Percentiles rank a stretch among this genome's conserved stretches.
These are phyloP conservation scores for Tuberolachnus salignus DNA, from an alignment of 2,888 invertebrate species.

Conservation along the genomic window DNA sequence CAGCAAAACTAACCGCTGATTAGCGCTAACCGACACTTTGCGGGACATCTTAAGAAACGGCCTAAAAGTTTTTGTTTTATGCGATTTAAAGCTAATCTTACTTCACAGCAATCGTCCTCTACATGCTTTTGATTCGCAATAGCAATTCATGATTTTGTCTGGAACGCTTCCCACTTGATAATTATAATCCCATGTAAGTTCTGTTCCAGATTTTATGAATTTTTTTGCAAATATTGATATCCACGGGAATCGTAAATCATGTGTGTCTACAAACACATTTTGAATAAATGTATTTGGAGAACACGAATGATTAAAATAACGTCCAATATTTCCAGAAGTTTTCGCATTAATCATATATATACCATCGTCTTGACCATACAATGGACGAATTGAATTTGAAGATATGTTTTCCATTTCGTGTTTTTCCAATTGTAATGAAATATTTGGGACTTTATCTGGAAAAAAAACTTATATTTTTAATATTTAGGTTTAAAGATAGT, in stretches of 20 bases:
- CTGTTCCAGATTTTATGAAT: slow-evolving; percentile 87
- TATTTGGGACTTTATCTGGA: too few relatives aligned
- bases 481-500: too few relatives aligned
- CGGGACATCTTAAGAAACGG: too few relatives aligned
- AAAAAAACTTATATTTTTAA: too few relatives aligned
- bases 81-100: too few relatives aligned
- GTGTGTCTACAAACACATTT: slow-evolving; percentile 98
- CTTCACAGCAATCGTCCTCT: slow-evolving; percentile 81
- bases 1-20: too few relatives aligned
- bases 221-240: slow-evolving; percentile 85
- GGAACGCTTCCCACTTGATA: slow-evolving; percentile 95
- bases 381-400: slow-evolving; percentile 58
- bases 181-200: slow-evolving; percentile 98
- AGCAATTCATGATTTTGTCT: slow-evolving; percentile 86
- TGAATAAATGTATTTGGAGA: slow-evolving; percentile 96
- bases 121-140: slow-evolving; percentile 86
- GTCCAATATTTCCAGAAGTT: slow-evolving; percentile 92
- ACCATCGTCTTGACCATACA: slow-evolving; percentile 79
- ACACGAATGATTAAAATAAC: slow-evolving; percentile 94
- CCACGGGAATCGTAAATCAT: slow-evolving; percentile 96
- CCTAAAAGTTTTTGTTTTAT: too few relatives aligned
- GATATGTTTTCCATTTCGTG: not conserved
- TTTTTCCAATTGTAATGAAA: not conserved
- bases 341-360: slow-evolving; percentile 98
- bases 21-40: too few relatives aligned